phyloP scores from a whole-genome alignment of 1,140 invertebrate genomes.

The Diorhabda carinulata region DNA sequence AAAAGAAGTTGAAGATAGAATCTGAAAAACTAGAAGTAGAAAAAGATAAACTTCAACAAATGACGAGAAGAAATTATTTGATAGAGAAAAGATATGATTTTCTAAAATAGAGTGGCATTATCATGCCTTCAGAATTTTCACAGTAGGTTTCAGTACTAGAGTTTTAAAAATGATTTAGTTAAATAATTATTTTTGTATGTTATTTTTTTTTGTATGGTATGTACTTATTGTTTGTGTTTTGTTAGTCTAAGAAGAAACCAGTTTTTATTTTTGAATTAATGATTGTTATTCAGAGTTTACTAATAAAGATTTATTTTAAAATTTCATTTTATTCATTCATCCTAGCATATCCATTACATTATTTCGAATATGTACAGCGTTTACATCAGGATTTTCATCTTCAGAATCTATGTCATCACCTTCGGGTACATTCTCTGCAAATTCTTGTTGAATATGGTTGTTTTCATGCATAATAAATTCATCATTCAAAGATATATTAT shows the following conservation, averaged over 20 bases:
- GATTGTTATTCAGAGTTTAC: neutral
- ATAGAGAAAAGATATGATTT: conserved; percentile 12
- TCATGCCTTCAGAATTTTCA: no score
- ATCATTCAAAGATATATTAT: conserved; percentile 11
- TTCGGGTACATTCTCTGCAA: conserved; percentile 4
- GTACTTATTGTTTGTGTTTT: no score
- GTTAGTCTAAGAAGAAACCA: no score
- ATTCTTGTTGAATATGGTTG: conserved; percentile 1
- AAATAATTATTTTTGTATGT: no score
- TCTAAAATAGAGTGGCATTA: conserved; percentile 1
- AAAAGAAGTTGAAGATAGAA: conserved; percentile 6
- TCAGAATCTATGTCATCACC: conserved; percentile 5
- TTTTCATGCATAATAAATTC: neutral
- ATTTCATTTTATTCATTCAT: neutral
- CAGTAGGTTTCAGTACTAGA: no score
- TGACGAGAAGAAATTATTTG: conserved; percentile 11
- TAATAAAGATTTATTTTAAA: neutral
- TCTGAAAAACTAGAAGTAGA: conserved; percentile 19
- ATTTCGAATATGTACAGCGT: neutral
- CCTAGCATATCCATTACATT: conserved; percentile 1
- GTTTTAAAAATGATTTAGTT: no score
- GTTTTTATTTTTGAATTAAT: no score
- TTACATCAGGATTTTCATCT: neutral
- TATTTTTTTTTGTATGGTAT: no score
- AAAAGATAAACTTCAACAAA: conserved; percentile 18